Conservation (phyloP, 2,113 vertebrate species). For the Grammomys surdaster region DNA sequence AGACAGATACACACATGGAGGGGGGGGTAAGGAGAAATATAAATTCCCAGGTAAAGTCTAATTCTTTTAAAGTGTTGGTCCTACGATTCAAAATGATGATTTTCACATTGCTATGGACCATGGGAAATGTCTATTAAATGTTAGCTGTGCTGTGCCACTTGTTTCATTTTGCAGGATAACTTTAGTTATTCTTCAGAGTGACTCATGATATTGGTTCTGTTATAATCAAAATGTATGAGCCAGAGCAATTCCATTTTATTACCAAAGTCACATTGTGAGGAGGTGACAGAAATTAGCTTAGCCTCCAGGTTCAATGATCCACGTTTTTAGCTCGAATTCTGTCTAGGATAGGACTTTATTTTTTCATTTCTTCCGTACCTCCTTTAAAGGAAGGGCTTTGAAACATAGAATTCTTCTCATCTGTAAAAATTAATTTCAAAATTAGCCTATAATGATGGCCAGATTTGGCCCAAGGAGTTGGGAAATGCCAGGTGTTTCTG, state of each 20-base stretch:
- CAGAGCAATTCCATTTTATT: neutral
- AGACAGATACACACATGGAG: no score
- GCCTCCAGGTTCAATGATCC: neutral
- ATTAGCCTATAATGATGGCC: constrained; percentile 60
- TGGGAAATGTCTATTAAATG: neutral
- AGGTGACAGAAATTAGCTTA: constrained; percentile 12
- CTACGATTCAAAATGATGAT: neutral
- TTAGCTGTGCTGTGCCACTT: neutral
- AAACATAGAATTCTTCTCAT: neutral
- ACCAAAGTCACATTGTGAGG: neutral
- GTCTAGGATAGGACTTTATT: neutral
- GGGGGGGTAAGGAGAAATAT: neutral
- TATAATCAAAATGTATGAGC: constrained; percentile 13
- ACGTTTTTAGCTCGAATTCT: neutral
- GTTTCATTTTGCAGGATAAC: neutral
- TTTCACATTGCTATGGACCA: neutral
- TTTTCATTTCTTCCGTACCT: neutral
- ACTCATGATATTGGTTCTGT: neutral
- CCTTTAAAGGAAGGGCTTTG: neutral
- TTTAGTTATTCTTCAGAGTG: neutral
- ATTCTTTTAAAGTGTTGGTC: neutral
- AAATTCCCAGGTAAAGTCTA: neutral
- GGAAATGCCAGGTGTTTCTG: constrained; percentile 43
- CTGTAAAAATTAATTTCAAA: constrained; percentile 53
- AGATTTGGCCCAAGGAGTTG: constrained; percentile 41